Evolutionary conservation across 2,888 invertebrate genomes (phyloP), one percentile per base, ranked within the genome.

Genomic region (Cephus nigrinus): DNA sequence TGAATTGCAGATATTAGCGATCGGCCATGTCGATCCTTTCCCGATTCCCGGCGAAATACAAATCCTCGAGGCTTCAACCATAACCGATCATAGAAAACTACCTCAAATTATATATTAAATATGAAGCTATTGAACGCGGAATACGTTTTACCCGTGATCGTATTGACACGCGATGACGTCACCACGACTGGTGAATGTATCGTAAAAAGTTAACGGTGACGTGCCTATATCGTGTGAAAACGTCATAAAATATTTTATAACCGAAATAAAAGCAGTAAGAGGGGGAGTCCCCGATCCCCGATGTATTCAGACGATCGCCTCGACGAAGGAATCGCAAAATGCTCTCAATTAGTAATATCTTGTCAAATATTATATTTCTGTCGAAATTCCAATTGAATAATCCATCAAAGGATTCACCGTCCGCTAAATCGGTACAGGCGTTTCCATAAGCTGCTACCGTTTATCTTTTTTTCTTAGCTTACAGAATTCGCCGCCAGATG

Each of bases 241-340:
- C 80, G 82, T 85, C 87, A 82, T 86, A 86, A 86, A 86, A 79
- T 82, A 80, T 85, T 87, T 86, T 86, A 86, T 81, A 83, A 84
- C 81, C 77, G 76, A 77, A 81, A 82, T 87, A 15, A 55, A 23
- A 55, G 23, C 23, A 23, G 0, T 9, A 5, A 55, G 55, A 23
- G 55, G 55, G 55, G 55, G 23, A 55, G 9, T 23, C 55, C 5
- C 55, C 55, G 55, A 55, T 23, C 55, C 55, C 23, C 55, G 23
- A 1, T 23, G 55, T 23, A 55, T 23, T 9, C 23, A 9, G 23
- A 55, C 5, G 1, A 55, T 55, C 15, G 2, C 23, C 15, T 2
- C 55, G 23, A 55, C 23, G 2, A 9, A 23, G 23, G 9, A 23
- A 55, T 23, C 40, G 15, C 15, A 15, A 5, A 15, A 40, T 40